Evolutionary conservation across 2,797 vertebrate genomes (phyloP).

Genomic region (Hydrophis major): DNA sequence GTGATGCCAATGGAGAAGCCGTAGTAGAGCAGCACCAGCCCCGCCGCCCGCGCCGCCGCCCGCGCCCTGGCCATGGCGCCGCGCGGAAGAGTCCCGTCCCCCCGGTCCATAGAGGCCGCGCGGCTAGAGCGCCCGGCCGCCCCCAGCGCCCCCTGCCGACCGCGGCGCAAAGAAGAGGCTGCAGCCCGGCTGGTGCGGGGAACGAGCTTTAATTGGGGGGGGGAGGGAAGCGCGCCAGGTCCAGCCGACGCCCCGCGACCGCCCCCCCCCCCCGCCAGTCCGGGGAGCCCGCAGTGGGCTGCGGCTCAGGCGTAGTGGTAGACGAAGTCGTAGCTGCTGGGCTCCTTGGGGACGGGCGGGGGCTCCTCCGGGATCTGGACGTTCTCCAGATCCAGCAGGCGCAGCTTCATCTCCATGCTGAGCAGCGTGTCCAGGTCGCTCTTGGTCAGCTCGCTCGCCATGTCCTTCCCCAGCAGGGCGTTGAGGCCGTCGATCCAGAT

Average conservation of each 20-base stretch:
- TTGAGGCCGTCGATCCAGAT: constrained; percentile 97
- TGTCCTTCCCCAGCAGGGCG: constrained; percentile 93
- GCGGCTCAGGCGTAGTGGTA: constrained; percentile 91
- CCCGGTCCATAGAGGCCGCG: neutral
- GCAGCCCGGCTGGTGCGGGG: neutral
- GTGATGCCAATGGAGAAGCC: constrained; percentile 93
- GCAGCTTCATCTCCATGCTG: constrained; percentile 99
- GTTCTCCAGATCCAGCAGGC: constrained; percentile 96
- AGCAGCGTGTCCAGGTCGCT: constrained; percentile 96
- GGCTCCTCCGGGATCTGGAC: constrained; percentile 94
- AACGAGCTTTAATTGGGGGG: neutral
- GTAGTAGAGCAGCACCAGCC: constrained; percentile 86
- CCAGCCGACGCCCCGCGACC: neutral
- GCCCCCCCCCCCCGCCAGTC: too few species aligned
- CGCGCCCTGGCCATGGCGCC: constrained; percentile 70
- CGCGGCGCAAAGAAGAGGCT: neutral
- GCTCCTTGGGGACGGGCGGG: constrained; percentile 94
- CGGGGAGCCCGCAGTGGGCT: neutral
- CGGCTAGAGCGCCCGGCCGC: neutral
- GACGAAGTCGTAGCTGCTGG: constrained; percentile 97
- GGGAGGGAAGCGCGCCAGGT: neutral
- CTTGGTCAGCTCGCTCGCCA: constrained; percentile 95
- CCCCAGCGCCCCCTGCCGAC: neutral
- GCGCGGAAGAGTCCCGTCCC: neutral
- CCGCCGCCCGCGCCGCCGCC: constrained; percentile 69